These are phyloP conservation scores for Isichthys henryi DNA, from an alignment of 2,113 vertebrate species.

Conservation along the genomic window DNA sequence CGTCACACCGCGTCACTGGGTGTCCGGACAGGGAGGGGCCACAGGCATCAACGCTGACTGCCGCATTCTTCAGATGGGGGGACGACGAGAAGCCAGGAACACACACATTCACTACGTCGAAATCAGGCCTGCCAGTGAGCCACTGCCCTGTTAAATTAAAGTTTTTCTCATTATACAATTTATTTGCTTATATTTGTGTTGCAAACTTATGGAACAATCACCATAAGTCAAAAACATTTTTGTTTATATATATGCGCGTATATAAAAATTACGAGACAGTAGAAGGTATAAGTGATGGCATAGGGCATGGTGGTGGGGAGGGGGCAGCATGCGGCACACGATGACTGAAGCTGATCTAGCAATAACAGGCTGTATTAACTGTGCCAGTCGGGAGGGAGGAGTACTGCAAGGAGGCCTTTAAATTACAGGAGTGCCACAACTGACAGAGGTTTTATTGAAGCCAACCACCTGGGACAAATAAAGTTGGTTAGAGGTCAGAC, in stretches of 20 bases:
- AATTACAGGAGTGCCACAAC: slow-evolving; percentile 35
- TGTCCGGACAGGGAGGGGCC: background rate
- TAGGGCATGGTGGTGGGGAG: background rate
- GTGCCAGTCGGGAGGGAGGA: slow-evolving; percentile 1
- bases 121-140: slow-evolving; percentile 32
- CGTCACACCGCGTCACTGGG: background rate
- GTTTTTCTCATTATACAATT: slow-evolving; percentile 42
- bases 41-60: background rate
- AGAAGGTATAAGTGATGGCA: background rate
- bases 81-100: slow-evolving; percentile 29
- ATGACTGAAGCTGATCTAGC: background rate
- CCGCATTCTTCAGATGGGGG: slow-evolving; percentile 19
- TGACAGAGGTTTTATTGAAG: slow-evolving; percentile 46
- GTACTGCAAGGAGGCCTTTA: slow-evolving; percentile 31
- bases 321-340: background rate
- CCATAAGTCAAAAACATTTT: slow-evolving; percentile 45
- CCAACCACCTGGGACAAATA: slow-evolving; percentile 53
- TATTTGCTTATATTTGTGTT: slow-evolving; percentile 44
- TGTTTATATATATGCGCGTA: background rate
- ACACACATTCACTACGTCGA: slow-evolving; percentile 31
- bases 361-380: background rate
- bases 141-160: slow-evolving; percentile 71
- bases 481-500: slow-evolving; percentile 48
- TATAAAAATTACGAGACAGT: background rate
- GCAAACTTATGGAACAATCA: slow-evolving; percentile 50